Evolutionary conservation across 2,797 vertebrate species (phyloP), one percentile per base, ranked within the genome.

Genomic region (Eulemur mongoz): DNA sequence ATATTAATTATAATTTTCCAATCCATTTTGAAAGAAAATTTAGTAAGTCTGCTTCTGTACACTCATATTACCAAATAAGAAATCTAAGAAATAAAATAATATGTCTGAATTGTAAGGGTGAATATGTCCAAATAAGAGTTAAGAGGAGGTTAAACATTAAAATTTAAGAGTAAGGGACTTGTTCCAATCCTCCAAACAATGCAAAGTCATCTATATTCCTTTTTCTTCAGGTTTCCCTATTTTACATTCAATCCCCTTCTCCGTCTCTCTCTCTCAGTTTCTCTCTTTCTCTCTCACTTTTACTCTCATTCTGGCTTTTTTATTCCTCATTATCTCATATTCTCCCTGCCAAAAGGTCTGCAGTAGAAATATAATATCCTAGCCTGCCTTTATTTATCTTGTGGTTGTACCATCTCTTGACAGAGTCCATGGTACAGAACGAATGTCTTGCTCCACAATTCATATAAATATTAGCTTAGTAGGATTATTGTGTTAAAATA

Each of bases 351-450:
- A 94, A 94, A 94, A 10, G n/a, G 18, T 87, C 4, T 54, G 61
- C 73, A 95, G 79, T 38, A 81, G 69, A 96, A 94, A 96, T 61
- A 75, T 54, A 95, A 82, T 40, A 96, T 81, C 70, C 86, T 63
- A 96, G 93, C 69, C 81, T 65, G 43, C 0, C 0, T 61, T 93
- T 94, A 79, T 82, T 67, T 67, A 32, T 89, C 63, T 38, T 63
- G 40, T 30, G 48, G 38, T n/a, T 57, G 52, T 65, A 78, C 32
- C 84, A 78, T 59, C 65, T 97, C 67, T 18, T 96, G 38, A 52
- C n/a, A 96, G 92, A 96, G 89, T 93, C 94, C 94, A 91, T 52
- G 54, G 61, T 94, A 90, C 59, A 86, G 86, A 96, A 84, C 69
- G 89, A 45, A 83, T 94, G 15, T 45, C 30, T 95, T 81, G 25